Conservation (phyloP, 2,797 vertebrate genomes). For the Perodicticus potto region DNA sequence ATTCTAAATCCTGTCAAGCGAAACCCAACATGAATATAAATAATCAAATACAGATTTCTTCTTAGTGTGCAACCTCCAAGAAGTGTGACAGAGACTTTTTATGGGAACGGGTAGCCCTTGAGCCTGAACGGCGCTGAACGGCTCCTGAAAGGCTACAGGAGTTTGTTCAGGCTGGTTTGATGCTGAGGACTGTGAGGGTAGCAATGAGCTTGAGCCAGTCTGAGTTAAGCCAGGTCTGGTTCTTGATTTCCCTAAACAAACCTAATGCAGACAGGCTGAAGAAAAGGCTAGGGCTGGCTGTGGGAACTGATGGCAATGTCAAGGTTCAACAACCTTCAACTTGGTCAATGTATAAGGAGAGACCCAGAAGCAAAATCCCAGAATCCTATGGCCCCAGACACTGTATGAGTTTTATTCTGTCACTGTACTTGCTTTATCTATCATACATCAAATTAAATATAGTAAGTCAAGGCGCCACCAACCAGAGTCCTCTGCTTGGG, state of each 20-base stretch:
- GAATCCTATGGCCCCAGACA: not conserved
- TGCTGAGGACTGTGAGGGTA: not conserved
- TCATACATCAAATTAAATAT: not conserved
- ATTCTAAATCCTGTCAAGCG: conserved; percentile 44
- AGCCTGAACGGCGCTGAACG: not conserved
- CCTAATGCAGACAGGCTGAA: not conserved
- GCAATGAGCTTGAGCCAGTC: not conserved
- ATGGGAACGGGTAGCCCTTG: not conserved
- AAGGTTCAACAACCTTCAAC: not conserved
- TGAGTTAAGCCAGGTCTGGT: conserved; percentile 39
- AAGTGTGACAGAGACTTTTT: not conserved
- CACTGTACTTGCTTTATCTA: not conserved
- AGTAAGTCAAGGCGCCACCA: not conserved
- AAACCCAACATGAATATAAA: conserved; percentile 20
- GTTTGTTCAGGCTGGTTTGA: conserved; percentile 14
- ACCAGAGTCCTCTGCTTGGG: not conserved
- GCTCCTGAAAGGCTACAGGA: not conserved
- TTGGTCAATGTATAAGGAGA: not conserved
- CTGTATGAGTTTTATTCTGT: not conserved
- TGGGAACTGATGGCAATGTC: not conserved
- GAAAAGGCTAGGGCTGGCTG: not conserved
- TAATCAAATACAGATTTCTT: conserved; percentile 32
- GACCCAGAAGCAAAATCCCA: not conserved
- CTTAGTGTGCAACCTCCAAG: not conserved
- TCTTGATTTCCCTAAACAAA: conserved; percentile 64